Evolutionary conservation across 92 coral and sea anemone genomes (phyloP).

Genomic region (Epizoanthus illoricatus): DNA sequence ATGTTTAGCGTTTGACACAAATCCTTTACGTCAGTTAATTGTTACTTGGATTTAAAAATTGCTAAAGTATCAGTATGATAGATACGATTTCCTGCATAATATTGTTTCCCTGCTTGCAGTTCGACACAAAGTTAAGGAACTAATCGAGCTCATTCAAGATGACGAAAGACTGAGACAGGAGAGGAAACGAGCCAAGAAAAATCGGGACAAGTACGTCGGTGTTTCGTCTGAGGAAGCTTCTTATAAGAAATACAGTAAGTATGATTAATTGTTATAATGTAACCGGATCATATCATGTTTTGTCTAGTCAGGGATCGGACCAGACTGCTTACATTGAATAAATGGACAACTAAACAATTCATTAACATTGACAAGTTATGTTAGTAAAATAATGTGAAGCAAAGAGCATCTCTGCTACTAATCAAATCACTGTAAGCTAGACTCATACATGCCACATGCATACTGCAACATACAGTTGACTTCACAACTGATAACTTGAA

Average conservation of each 20-base stretch:
- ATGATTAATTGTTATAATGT: neutral
- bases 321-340: too few species aligned
- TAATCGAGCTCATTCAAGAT: slow-evolving; percentile 89
- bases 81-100: neutral
- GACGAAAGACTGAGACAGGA: slow-evolving; percentile 88
- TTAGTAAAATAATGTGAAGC: too few species aligned
- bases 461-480: too few species aligned
- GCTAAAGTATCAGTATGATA: neutral
- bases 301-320: too few species aligned
- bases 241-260: slow-evolving; percentile 80
- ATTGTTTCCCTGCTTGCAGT: slow-evolving; percentile 51
- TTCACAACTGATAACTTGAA: too few species aligned
- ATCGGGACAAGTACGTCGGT: slow-evolving; percentile 90
- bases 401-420: too few species aligned
- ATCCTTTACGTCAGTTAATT: neutral
- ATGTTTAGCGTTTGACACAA: too few species aligned
- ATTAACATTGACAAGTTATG: too few species aligned
- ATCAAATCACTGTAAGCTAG: too few species aligned
- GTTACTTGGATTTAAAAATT: too few species aligned
- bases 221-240: slow-evolving; percentile 78
- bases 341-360: too few species aligned
- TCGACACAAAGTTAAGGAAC: slow-evolving; percentile 97
- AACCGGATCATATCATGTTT: neutral
- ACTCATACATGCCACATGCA: too few species aligned
- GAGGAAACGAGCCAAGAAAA: slow-evolving; percentile 92